Base-by-base conservation (phyloP, 2,888 invertebrate species). In the Colostygia pectinataria region DNA sequence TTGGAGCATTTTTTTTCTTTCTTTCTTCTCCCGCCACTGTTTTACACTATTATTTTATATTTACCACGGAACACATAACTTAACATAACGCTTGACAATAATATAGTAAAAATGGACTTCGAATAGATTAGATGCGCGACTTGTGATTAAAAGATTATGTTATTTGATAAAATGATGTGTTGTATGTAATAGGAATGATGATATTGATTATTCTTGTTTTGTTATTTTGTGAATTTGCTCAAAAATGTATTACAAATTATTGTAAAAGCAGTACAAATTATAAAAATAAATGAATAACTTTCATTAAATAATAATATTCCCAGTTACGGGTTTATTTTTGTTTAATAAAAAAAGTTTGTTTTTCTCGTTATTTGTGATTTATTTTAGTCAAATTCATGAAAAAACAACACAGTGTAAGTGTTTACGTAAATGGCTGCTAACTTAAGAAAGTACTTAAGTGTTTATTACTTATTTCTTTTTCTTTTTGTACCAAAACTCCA, bases 381-480 rank as follows among this genome's bases (percentile, higher is more conserved):
- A 12, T 43, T 34, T 33, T 52, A 44, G 61, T 53, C 61, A 67
- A 60, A 63, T 66, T 68, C 61, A 61, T 62, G 61, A 40, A 62
- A 56, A 29, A 55, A 55, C 33, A 39, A 28, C 12, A 14, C 36
- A 37, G 14, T 28, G 29, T 25, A 20, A 18, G 37, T 49, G 18
- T 15, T 45, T 28, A 34, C 29, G 27, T 52, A 58, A 46, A 68
- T 75, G 82, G 80, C 80, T 80, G 82, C 83, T 81, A 79, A 81
- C 81, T 82, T 82, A 82, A 74, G 64, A 55, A 61, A 43, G 83
- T 83, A 83, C 83, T 83, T 82, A 82, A 73, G 69, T 52, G 31
- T 53, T 42, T 55, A 53, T 46, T 45, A n/a, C n/a, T n/a, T n/a
- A n/a, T n/a, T n/a, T n/a, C n/a, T 50, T 57, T 52, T 59, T 64